Evolutionary conservation across 1,140 invertebrate genomes (phyloP), one percentile per base, ranked within the genome.

Genomic region (Orius insidiosus): DNA sequence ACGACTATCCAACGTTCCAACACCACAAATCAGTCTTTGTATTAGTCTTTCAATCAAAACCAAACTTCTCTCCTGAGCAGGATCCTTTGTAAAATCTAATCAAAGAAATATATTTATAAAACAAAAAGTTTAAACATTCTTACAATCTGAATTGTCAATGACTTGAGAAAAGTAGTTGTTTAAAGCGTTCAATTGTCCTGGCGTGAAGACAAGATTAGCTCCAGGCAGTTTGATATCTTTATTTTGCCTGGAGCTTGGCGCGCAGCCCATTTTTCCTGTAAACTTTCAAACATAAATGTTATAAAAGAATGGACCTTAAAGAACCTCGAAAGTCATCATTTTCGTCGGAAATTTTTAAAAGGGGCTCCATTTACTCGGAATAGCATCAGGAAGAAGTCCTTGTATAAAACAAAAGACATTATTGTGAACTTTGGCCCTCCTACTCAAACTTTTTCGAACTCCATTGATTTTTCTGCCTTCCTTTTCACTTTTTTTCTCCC

Each of bases 11-110:
- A 75, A 61, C 51, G 68, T 68, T 0, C 74, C 74, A 1, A 70
- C 74, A 8, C 69, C 69, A 52, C 72, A 72, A 37, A 78, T 58
- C 34, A 80, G 63, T 47, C 75, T 57, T 60, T 79, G 76, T 2
- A 78, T 67, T 35, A 80, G 58, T 49, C 68, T 60, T 55, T 80
- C 75, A 4, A 75, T 69, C 13, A 51, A 13, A 4, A 50, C 50
- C 42, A 37, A 24, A 8, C 39, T 24, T n/a, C 34, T 47, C 6
- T 52, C 46, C 5, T 35, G 30, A 6, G 16, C 24, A 34, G 44
- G 35, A n/a, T 51, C 47, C 35, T 37, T 48, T n/a, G 32, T 19
- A 5, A 46, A 24, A 18, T n/a, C 35, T 37, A 13, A 24, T 16
- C 5, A 38, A 10, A 15, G 30, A 31, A 10, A n/a, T n/a, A n/a